Conservation (phyloP, 2,113 vertebrate genomes). For the Gorsachius goisagi region DNA sequence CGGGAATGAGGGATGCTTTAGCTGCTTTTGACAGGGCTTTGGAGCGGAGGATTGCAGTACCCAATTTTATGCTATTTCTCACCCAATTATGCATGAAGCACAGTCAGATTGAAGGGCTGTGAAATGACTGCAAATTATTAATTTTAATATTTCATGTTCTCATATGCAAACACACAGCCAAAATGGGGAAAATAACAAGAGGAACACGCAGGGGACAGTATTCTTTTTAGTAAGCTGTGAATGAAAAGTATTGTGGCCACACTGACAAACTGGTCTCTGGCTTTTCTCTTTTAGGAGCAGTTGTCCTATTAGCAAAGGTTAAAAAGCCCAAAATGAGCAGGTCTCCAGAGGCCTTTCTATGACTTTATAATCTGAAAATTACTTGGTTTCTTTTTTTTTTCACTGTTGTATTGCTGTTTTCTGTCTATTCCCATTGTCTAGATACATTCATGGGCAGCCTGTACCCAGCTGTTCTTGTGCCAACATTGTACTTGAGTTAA, state of each 20-base stretch:
- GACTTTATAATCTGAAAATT: slow-evolving; percentile 33
- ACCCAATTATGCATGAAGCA: neutral
- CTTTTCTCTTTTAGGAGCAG: neutral
- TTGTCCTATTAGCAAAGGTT: neutral
- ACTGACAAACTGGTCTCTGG: neutral
- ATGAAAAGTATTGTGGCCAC: neutral
- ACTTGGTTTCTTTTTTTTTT: neutral
- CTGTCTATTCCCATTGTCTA: slow-evolving; percentile 42
- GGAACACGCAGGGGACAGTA: neutral
- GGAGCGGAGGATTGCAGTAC: neutral
- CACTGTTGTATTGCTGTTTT: slow-evolving; percentile 13
- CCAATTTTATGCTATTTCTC: neutral
- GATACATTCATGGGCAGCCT: slow-evolving; percentile 41
- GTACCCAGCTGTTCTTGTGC: slow-evolving; percentile 42
- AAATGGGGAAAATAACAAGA: neutral
- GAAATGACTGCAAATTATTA: neutral
- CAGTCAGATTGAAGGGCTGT: neutral
- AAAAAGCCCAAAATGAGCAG: neutral
- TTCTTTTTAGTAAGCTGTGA: neutral
- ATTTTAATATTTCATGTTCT: neutral
- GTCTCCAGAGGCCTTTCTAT: neutral
- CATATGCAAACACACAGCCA: neutral
- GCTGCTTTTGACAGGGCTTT: neutral
- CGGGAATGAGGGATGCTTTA: neutral
- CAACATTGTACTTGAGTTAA: slow-evolving; percentile 60